Conservation (phyloP, 2,797 vertebrate genomes). For the Botia almorhae region DNA sequence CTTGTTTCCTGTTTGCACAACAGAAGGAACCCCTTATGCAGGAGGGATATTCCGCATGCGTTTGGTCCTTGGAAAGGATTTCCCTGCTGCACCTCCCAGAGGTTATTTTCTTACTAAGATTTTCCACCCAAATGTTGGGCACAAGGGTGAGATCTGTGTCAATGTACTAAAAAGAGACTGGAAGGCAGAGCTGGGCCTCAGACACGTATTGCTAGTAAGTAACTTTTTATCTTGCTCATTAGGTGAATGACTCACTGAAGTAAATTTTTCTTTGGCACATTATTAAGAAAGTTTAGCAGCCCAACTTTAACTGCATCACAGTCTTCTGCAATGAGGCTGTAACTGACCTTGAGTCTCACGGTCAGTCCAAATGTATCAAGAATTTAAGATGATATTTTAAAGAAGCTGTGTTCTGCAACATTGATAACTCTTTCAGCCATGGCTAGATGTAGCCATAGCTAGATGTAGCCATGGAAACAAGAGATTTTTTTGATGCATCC, state of each 20-base stretch:
- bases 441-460: neutral
- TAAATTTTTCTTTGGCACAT: neutral
- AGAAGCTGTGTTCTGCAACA: neutral
- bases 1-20: conserved; percentile 62
- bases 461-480: conserved; percentile 5
- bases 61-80: conserved; percentile 92
- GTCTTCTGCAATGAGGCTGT: neutral
- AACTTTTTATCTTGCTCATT: neutral
- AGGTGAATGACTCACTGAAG: neutral
- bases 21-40: conserved; percentile 93
- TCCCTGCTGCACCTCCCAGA: conserved; percentile 90
- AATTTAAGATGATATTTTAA: neutral
- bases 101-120: conserved; percentile 96
- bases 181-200: conserved; percentile 90
- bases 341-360: neutral
- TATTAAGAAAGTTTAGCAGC: neutral
- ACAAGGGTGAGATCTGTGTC: conserved; percentile 94
- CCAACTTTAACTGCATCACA: neutral
- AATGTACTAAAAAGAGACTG: conserved; percentile 94
- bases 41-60: conserved; percentile 94
- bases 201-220: conserved; percentile 90
- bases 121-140: conserved; percentile 93
- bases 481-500: neutral
- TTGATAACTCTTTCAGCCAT: neutral
- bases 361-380: neutral